These are phyloP conservation scores for Melieria picta DNA, from an alignment of 2,888 invertebrate genomes.

Conservation along the genomic window DNA sequence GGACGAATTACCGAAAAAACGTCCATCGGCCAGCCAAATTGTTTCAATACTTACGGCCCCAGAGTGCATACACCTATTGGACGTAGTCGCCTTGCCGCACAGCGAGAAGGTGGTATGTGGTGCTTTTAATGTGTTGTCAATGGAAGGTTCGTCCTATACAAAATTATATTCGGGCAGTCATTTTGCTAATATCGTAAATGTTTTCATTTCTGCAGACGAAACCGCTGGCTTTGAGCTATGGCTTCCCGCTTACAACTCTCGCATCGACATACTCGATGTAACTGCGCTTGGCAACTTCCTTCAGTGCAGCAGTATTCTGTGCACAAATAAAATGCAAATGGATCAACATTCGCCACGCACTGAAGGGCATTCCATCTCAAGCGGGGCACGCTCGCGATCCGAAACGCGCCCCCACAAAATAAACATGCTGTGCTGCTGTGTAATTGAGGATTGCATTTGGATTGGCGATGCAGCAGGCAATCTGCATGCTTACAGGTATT, in stretches of 20 bases:
- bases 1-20: constrained; percentile 84
- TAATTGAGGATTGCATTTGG: constrained; percentile 84
- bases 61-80: constrained; percentile 89
- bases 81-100: constrained; percentile 79
- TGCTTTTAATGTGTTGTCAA: constrained; percentile 63
- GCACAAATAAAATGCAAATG: constrained; percentile 55
- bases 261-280: constrained; percentile 72
- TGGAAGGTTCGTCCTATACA: constrained; percentile 63
- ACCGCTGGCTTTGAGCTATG: constrained; percentile 77
- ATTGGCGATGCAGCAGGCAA: constrained; percentile 89
- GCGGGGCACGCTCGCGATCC: constrained; percentile 49
- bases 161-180: too few species aligned
- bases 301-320: constrained; percentile 70
- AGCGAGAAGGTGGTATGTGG: constrained; percentile 75
- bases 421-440: constrained; percentile 69
- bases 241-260: constrained; percentile 76
- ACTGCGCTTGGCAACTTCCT: constrained; percentile 70
- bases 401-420: constrained; percentile 54
- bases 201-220: constrained; percentile 64
- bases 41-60: constrained; percentile 92
- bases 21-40: constrained; percentile 94
- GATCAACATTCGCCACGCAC: constrained; percentile 43
- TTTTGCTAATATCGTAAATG: not conserved
- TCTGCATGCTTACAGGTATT: constrained; percentile 82
- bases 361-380: constrained; percentile 44